phyloP scores from a whole-genome alignment of 2,797 vertebrate genomes.

The Podarcis siculus region DNA sequence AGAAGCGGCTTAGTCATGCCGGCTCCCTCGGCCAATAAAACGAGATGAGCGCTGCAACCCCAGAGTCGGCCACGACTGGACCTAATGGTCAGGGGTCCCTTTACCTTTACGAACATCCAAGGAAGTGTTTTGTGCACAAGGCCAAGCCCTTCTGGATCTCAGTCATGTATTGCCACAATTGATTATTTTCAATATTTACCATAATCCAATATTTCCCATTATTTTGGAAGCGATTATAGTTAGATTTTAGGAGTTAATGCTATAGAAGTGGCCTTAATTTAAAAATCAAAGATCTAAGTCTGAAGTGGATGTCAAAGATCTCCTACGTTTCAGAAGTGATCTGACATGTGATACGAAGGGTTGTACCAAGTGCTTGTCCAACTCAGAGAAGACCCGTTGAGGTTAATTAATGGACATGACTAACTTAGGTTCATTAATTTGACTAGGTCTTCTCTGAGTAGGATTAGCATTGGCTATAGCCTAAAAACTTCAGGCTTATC shows the following conservation, averaged over 20 bases:
- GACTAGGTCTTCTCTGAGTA: too few species aligned
- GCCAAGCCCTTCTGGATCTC: neutral
- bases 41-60: too few species aligned
- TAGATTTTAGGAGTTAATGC: neutral
- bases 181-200: neutral
- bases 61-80: too few species aligned
- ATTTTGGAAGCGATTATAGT: neutral
- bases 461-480: too few species aligned
- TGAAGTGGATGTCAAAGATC: neutral
- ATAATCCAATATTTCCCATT: neutral
- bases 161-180: neutral
- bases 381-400: too few species aligned
- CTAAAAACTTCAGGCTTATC: neutral
- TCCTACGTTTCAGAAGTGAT: neutral
- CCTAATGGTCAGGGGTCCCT: too few species aligned
- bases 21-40: too few species aligned
- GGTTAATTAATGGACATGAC: too few species aligned
- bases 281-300: neutral
- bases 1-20: too few species aligned
- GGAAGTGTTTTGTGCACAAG: neutral
- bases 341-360: neutral
- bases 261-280: neutral
- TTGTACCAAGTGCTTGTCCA: too few species aligned
- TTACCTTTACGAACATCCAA: too few species aligned
- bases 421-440: too few species aligned